These are phyloP conservation scores for Trichogramma dendrolimi DNA, from an alignment of 2,888 invertebrate species.

Conservation along the genomic window DNA sequence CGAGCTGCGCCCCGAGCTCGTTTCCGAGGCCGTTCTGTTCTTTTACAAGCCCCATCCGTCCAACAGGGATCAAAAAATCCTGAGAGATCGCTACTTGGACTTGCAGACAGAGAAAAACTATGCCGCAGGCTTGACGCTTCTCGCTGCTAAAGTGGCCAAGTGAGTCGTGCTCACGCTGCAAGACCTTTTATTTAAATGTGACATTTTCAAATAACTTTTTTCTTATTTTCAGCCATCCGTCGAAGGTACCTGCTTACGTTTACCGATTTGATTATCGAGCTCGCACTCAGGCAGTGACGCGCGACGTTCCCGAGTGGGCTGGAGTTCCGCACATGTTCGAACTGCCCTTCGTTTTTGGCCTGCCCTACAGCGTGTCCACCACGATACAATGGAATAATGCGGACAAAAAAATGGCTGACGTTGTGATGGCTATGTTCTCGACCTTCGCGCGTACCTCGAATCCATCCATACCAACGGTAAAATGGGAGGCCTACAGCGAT, in stretches of 20 bases:
- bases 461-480: slow-evolving; percentile 58
- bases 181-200: too few relatives aligned
- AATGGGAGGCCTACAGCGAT: slow-evolving; percentile 69
- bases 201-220: slow-evolving; percentile 41
- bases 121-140: slow-evolving; percentile 66
- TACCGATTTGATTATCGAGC: slow-evolving; percentile 73
- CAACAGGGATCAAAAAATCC: slow-evolving; percentile 59
- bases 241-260: slow-evolving; percentile 58
- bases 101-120: slow-evolving; percentile 74
- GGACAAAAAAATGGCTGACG: slow-evolving; percentile 75
- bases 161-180: slow-evolving; percentile 37
- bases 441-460: slow-evolving; percentile 74
- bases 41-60: slow-evolving; percentile 70
- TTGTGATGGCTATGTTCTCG: slow-evolving; percentile 76
- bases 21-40: slow-evolving; percentile 69
- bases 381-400: slow-evolving; percentile 66
- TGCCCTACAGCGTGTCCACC: slow-evolving; percentile 63
- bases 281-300: slow-evolving; percentile 61
- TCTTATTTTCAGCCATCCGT: slow-evolving; percentile 44
- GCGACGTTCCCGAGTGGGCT: slow-evolving; percentile 72
- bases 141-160: slow-evolving; percentile 64
- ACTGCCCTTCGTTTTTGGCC: slow-evolving; percentile 75
- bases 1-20: slow-evolving; percentile 45
- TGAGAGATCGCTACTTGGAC: slow-evolving; percentile 66
- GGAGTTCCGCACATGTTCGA: slow-evolving; percentile 79